Evolutionary conservation across 2,797 vertebrate species (phyloP).

Genomic region (Ptychadena robeensis): DNA sequence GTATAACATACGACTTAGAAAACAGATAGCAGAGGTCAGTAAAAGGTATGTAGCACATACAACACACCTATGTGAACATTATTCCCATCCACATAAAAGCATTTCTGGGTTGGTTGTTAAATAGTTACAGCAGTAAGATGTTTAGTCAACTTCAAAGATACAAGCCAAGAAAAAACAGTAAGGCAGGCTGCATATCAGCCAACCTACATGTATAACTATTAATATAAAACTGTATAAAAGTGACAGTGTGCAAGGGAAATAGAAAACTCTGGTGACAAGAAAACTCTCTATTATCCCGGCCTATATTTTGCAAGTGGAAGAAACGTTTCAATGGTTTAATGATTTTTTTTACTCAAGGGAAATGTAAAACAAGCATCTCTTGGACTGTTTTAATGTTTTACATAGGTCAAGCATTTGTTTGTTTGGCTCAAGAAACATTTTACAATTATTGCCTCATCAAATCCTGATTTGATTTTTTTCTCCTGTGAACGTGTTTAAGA

Average conservation of each 20-base stretch:
- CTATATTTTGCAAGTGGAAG: constrained; percentile 57
- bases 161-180: too few species aligned
- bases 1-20: too few species aligned
- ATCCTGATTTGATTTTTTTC: constrained; percentile 52
- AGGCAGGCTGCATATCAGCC: too few species aligned
- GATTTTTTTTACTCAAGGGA: constrained; percentile 57
- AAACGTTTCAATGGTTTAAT: constrained; percentile 59
- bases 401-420: constrained; percentile 59
- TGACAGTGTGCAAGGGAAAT: not conserved
- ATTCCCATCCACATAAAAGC: too few species aligned
- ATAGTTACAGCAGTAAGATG: too few species aligned
- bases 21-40: too few species aligned
- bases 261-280: constrained; percentile 18
- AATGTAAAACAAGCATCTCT: constrained; percentile 61
- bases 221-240: constrained; percentile 16
- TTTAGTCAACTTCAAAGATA: too few species aligned
- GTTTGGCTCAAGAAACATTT: constrained; percentile 54
- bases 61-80: too few species aligned
- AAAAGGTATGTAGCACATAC: too few species aligned
- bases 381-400: constrained; percentile 56
- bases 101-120: too few species aligned
- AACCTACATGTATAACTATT: too few species aligned
- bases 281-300: constrained; percentile 41
- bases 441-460: constrained; percentile 60
- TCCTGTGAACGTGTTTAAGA: constrained; percentile 31